Percentiles rank a stretch among this genome's conserved stretches.
Conservation (phyloP, 2,113 vertebrate species). For the Sander lucioperca region DNA sequence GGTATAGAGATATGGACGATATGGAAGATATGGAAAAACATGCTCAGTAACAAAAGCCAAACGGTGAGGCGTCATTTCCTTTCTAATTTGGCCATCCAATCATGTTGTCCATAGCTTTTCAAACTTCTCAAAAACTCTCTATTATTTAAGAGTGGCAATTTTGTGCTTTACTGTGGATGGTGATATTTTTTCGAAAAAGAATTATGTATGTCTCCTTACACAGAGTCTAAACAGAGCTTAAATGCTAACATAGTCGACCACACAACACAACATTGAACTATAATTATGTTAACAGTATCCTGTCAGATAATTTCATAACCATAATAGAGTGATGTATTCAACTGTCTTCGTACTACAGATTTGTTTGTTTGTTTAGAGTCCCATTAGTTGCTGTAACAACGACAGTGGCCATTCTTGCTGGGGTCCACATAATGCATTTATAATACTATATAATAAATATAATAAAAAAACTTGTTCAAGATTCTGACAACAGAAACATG, state of each 20-base stretch:
- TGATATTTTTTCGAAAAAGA: too few relatives aligned
- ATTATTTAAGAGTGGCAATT: too few relatives aligned
- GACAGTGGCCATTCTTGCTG: background rate
- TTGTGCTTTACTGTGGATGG: too few relatives aligned
- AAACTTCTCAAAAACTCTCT: background rate
- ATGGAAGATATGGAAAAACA: background rate
- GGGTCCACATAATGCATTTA: background rate
- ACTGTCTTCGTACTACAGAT: background rate
- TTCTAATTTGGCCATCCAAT: background rate
- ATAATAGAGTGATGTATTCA: background rate
- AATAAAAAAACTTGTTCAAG: background rate
- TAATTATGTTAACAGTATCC: background rate
- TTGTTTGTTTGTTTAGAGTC: background rate
- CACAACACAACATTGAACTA: background rate
- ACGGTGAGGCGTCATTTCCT: background rate
- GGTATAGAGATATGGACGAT: background rate
- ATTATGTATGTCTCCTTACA: too few relatives aligned
- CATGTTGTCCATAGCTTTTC: background rate
- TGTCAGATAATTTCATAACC: background rate
- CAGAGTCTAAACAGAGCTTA: background rate
- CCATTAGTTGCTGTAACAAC: background rate
- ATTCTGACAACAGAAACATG: background rate
- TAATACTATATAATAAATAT: too few relatives aligned
- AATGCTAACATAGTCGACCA: background rate
- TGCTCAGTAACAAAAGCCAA: conserved; percentile 17